Percentiles rank a stretch among this genome's conserved stretches.
Conservation (phyloP, 2,113 vertebrate genomes). For the Micronycteris hirsuta region DNA sequence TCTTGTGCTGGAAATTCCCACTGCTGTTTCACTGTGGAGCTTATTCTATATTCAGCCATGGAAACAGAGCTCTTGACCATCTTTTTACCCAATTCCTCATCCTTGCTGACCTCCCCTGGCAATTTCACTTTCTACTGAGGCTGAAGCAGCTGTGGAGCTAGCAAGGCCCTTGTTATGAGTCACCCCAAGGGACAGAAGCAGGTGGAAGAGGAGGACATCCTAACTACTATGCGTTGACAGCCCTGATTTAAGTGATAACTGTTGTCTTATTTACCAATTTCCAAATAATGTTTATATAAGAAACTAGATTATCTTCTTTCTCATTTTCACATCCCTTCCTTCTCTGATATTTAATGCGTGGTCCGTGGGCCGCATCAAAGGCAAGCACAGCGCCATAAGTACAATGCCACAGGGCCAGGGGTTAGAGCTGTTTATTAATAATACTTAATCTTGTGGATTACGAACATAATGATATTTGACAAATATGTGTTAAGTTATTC, state of each 20-base stretch:
- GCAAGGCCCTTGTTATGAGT: not conserved
- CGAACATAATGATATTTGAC: not conserved
- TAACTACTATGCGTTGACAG: not conserved
- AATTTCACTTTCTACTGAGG: not conserved
- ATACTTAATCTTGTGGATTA: conserved; percentile 15
- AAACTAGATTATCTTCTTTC: not conserved
- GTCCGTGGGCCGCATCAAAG: not conserved
- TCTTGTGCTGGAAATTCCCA: not conserved
- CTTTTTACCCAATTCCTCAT: not conserved
- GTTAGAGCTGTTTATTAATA: not conserved
- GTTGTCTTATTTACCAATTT: not conserved
- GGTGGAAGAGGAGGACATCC: not conserved
- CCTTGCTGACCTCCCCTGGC: not conserved
- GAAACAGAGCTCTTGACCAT: not conserved
- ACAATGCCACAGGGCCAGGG: not conserved
- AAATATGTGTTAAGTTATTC: conserved; percentile 9
- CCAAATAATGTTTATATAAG: not conserved
- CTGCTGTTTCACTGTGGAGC: not conserved
- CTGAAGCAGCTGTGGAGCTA: not conserved
- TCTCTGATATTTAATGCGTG: not conserved
- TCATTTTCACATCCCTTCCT: not conserved
- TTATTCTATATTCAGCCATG: not conserved
- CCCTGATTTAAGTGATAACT: not conserved
- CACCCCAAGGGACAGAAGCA: not conserved
- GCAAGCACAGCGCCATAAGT: not conserved